Evolutionary conservation across 2,888 invertebrate species (phyloP).

Genomic region (Aplocera efformata): DNA sequence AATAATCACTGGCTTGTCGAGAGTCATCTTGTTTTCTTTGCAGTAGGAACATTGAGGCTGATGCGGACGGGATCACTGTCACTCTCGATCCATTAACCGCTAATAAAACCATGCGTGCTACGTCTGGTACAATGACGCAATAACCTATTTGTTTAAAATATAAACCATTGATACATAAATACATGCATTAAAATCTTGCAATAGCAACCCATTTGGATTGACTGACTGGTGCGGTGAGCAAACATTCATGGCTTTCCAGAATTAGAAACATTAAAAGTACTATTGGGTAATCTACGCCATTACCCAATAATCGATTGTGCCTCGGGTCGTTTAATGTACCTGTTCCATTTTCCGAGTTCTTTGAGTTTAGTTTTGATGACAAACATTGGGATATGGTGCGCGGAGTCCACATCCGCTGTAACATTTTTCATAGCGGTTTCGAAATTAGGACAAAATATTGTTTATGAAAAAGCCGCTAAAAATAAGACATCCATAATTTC

Average conservation of each 20-base stretch:
- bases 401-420: slow-evolving; percentile 24
- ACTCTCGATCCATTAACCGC: too few species aligned
- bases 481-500: too few species aligned
- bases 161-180: slow-evolving; percentile 7
- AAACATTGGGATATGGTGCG: slow-evolving; percentile 36
- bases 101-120: too few species aligned
- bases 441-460: slow-evolving; percentile 4
- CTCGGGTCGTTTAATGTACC: slow-evolving; percentile 8
- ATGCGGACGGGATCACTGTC: too few species aligned
- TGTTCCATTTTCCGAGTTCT: slow-evolving; percentile 23
- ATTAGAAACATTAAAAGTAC: slow-evolving; percentile 34
- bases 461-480: too few species aligned
- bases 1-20: too few species aligned
- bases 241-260: slow-evolving; percentile 31
- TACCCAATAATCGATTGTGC: slow-evolving; percentile 36
- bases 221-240: slow-evolving; percentile 26
- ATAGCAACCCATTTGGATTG: slow-evolving; percentile 35
- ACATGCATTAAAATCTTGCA: slow-evolving; percentile 43
- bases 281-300: neutral
- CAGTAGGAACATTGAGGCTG: too few species aligned
- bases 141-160: slow-evolving; percentile 4
- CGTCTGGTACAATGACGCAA: slow-evolving; percentile 3
- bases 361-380: slow-evolving; percentile 26
- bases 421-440: slow-evolving; percentile 16
- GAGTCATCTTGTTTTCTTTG: too few species aligned